Conservation (phyloP, 2,797 vertebrate genomes). For the Lutra lutra region DNA sequence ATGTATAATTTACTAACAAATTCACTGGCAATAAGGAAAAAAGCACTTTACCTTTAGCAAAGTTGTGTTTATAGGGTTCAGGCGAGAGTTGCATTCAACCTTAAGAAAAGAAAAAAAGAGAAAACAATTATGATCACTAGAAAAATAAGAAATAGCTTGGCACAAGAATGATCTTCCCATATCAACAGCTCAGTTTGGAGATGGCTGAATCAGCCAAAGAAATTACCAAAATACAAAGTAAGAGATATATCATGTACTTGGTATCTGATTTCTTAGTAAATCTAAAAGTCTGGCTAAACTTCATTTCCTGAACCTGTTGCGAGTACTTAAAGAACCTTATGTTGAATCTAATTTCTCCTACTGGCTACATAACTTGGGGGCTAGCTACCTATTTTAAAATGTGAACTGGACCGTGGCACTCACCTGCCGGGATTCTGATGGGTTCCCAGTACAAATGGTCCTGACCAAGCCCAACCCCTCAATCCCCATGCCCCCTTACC, state of each 20-base stretch:
- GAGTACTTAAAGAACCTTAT: slow-evolving; percentile 1
- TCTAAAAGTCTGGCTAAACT: slow-evolving; percentile 33
- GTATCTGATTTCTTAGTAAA: slow-evolving; percentile 36
- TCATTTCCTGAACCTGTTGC: slow-evolving; percentile 19
- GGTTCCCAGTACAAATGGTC: not conserved
- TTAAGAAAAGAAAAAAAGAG: slow-evolving; percentile 79
- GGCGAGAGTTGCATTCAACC: slow-evolving; percentile 98
- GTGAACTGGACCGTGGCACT: not conserved
- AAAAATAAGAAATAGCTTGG: not conserved
- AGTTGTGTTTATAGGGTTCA: slow-evolving; percentile 95
- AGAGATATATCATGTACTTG: not conserved
- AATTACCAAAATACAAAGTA: not conserved
- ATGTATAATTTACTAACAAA: slow-evolving; percentile 1
- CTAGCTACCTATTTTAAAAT: not conserved
- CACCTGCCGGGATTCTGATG: not conserved
- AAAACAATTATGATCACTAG: slow-evolving; percentile 15
- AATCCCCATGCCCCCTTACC: accelerated
- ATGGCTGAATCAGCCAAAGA: not conserved
- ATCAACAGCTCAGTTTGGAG: not conserved
- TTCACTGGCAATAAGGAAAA: not conserved
- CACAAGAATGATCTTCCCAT: slow-evolving; percentile 4
- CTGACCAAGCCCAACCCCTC: not conserved
- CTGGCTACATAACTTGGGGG: not conserved
- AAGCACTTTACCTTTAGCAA: slow-evolving; percentile 92
- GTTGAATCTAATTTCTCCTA: not conserved